Evolutionary conservation across 2,797 vertebrate genomes (phyloP).

Genomic region (Sebastes nivosus): DNA sequence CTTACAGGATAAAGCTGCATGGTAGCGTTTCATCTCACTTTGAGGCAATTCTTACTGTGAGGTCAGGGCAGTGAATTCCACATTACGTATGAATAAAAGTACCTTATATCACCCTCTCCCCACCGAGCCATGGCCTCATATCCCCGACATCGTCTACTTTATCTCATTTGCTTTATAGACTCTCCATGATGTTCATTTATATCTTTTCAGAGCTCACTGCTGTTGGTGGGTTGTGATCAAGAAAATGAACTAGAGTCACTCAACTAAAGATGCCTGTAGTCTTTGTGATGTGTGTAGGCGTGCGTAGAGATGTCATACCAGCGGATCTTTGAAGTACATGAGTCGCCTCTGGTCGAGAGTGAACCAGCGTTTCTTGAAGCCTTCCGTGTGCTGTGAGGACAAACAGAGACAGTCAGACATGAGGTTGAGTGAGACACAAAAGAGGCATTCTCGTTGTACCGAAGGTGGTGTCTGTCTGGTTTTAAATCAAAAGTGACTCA

Average conservation of each 20-base stretch:
- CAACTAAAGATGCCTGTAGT: neutral
- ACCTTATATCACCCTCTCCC: neutral
- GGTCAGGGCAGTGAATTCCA: neutral
- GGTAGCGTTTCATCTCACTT: neutral
- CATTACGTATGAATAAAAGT: neutral
- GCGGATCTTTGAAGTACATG: conserved; percentile 93
- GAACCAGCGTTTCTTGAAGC: conserved; percentile 95
- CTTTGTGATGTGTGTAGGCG: neutral
- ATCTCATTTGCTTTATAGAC: conserved; percentile 11
- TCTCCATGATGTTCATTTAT: neutral
- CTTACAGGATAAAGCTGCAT: neutral
- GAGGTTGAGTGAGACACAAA: neutral
- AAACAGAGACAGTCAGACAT: conserved; percentile 8
- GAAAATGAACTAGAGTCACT: neutral
- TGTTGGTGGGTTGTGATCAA: neutral
- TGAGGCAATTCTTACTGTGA: neutral
- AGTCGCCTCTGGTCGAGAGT: conserved; percentile 90
- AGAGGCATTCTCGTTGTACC: neutral
- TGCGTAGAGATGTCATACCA: conserved; percentile 78
- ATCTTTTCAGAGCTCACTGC: neutral
- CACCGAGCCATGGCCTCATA: conserved; percentile 25
- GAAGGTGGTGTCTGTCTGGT: neutral
- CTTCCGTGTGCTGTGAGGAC: conserved; percentile 85
- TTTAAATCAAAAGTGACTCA: neutral
- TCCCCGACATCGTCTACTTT: neutral